A percentile compares a stretch with the other conserved stretches of the same genome.
Conservation (phyloP, 2,888 invertebrate genomes). For the Aleiodes leptofemur region DNA sequence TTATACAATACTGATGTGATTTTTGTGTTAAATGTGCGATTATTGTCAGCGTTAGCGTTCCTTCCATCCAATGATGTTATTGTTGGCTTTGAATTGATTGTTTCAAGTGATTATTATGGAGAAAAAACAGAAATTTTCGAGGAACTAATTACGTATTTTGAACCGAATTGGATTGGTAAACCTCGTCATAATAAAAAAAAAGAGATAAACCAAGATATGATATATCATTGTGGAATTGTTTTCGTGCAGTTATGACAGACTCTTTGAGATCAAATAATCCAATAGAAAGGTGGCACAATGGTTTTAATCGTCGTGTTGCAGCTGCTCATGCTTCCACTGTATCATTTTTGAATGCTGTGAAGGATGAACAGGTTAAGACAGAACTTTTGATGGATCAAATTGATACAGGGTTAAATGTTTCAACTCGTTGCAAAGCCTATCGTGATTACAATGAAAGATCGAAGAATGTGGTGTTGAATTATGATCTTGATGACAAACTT, state of each 20-base stretch:
- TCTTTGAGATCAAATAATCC: constrained; percentile 33
- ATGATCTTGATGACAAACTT: not conserved
- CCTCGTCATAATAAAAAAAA: not conserved
- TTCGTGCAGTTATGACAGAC: constrained; percentile 21
- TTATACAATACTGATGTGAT: constrained; percentile 16
- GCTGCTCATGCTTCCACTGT: not conserved
- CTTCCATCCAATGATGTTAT: constrained; percentile 30
- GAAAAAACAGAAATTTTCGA: constrained; percentile 15
- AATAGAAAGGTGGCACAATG: not conserved
- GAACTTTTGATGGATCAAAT: not conserved
- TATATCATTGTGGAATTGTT: constrained; percentile 43
- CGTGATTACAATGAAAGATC: not conserved
- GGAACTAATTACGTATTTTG: constrained; percentile 36
- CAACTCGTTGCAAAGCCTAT: not conserved
- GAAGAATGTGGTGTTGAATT: not conserved
- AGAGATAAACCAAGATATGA: constrained; percentile 6
- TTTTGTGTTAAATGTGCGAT: constrained; percentile 29
- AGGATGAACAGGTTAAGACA: not conserved
- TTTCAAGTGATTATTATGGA: constrained; percentile 1
- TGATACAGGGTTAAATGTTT: not conserved
- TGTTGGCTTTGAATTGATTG: constrained; percentile 30
- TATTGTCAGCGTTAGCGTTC: constrained; percentile 35
- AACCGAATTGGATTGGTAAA: constrained; percentile 36
- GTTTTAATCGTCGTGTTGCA: not conserved
- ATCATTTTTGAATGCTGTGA: not conserved